Conservation (phyloP, 2,113 vertebrate genomes). For the Erythrocercus mccallii region DNA sequence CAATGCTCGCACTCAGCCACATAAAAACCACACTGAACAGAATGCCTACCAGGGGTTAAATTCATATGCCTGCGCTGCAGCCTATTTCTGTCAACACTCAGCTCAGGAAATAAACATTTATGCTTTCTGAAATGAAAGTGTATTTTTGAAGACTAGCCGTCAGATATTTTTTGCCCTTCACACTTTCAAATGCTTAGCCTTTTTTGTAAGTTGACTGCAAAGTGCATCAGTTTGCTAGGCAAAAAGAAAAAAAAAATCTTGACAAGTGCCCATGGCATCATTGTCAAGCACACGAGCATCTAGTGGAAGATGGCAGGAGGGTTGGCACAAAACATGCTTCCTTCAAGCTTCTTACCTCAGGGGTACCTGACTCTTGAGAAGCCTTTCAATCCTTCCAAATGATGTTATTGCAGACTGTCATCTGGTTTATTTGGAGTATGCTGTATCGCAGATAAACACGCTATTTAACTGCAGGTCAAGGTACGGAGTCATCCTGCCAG, state of each 20-base stretch:
- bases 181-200: conserved; percentile 82
- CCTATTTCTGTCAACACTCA: conserved; percentile 84
- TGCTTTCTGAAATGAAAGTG: conserved; percentile 82
- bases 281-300: conserved; percentile 58
- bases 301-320: conserved; percentile 60
- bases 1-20: conserved; percentile 7
- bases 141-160: conserved; percentile 82
- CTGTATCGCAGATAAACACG: conserved; percentile 57
- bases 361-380: conserved; percentile 71
- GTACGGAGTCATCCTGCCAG: conserved; percentile 34
- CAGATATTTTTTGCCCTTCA: conserved; percentile 87
- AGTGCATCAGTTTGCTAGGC: conserved; percentile 76
- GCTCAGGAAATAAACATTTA: conserved; percentile 79
- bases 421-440: conserved; percentile 57
- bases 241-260: conserved; percentile 45
- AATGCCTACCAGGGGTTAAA: conserved; percentile 82
- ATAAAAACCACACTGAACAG: conserved; percentile 42
- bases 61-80: conserved; percentile 76
- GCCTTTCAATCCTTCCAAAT: conserved; percentile 64
- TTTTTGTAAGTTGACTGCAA: conserved; percentile 82
- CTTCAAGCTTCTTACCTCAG: conserved; percentile 69
- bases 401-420: conserved; percentile 57
- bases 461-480: conserved; percentile 67
- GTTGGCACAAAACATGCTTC: conserved; percentile 69
- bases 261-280: conserved; percentile 71